Base-by-base conservation (phyloP, 1,140 invertebrate species). In the Drosophila pseudoananassae region DNA sequence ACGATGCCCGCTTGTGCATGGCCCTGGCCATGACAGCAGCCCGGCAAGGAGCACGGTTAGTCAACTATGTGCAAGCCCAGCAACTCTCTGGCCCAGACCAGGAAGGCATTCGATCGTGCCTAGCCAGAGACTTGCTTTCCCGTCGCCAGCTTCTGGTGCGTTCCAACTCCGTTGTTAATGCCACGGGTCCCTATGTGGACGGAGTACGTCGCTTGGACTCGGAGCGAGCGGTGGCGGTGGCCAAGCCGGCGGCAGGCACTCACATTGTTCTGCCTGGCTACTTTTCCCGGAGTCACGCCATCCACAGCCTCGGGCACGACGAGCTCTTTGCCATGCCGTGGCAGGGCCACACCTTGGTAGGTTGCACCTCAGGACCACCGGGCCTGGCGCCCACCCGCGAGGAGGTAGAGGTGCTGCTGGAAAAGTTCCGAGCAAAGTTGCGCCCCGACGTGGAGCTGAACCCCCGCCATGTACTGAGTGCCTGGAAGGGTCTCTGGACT, bases 181-280 rank as follows among this genome's bases (percentile, higher is more conserved):
- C 64, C 1, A 9, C 64, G 4, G 64, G 64, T 1, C 15, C 55
- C 4, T 59, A 53, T 33, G 55, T 59, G 54, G 49, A 68, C 12
- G 15, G 8, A 14, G 47, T 59, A 31, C 55, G 55, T 0, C 46
- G 20, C 15, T 9, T 68, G 49, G 64, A 59, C 36, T 43, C 46
- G 2, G 7, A 14, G 0, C 12, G 25, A 4, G 17, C 38, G 4
- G 4, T 20, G 27, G 43, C 55, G 1, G 51, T 68, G 8, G 55
- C 29, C 7, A 29, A 23, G 10, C 38, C 40, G 20, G n/a, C 55
- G 4, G 31, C 64, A 3, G 55, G 56, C 0, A 68, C 49, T 0
- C 64, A 68, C 20, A 45, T 68, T 1, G 55, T 68, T 1, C 40
- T 68, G 36, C 40, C 55, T 0, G 55, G 64, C 8, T 68, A 58